Evolutionary conservation across 2,888 invertebrate genomes (phyloP).

Genomic region (Caenorhabditis uteleia): DNA sequence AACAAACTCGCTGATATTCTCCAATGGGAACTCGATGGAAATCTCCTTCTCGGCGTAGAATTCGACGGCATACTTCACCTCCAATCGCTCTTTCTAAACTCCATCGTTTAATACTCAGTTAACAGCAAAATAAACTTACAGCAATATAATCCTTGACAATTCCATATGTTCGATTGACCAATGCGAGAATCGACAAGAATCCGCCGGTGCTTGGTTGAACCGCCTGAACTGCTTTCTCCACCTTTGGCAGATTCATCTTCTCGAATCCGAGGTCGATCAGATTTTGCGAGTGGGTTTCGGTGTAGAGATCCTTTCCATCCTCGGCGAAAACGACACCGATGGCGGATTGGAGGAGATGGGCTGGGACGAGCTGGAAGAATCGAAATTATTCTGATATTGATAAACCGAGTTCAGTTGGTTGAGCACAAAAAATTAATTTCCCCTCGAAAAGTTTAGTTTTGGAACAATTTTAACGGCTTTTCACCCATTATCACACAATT

Average conservation of each 20-base stretch:
- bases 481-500: too few species aligned
- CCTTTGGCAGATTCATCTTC: constrained; percentile 51
- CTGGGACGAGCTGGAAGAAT: constrained; percentile 18
- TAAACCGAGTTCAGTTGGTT: not conserved
- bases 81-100: constrained; percentile 32
- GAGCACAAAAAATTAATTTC: too few species aligned
- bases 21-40: constrained; percentile 54
- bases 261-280: constrained; percentile 56
- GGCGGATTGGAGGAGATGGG: constrained; percentile 55
- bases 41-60: constrained; percentile 45
- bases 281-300: constrained; percentile 47
- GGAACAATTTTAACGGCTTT: too few species aligned
- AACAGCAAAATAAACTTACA: constrained; percentile 9
- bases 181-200: constrained; percentile 45
- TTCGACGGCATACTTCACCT: constrained; percentile 45
- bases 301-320: constrained; percentile 38
- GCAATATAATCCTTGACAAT: constrained; percentile 46
- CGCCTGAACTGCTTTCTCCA: constrained; percentile 49
- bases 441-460: too few species aligned
- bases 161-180: constrained; percentile 45
- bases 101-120: not conserved
- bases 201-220: constrained; percentile 42
- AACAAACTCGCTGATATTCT: constrained; percentile 56
- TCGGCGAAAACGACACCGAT: constrained; percentile 56
- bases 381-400: constrained; percentile 5